Evolutionary conservation across 2,113 vertebrate genomes (phyloP).

Genomic region (Ctenomys sociabilis): DNA sequence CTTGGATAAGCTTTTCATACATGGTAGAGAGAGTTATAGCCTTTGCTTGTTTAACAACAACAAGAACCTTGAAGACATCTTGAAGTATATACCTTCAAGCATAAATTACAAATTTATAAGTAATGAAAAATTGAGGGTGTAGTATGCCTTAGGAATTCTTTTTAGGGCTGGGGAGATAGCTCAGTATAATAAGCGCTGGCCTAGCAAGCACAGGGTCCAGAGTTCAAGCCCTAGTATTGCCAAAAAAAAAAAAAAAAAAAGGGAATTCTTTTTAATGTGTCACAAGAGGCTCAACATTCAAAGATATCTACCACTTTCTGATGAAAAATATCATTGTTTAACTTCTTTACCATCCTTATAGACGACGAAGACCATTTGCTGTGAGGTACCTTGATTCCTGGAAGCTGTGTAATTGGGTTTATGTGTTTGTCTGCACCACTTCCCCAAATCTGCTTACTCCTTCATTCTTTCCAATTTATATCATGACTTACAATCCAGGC

Average conservation of each 20-base stretch:
- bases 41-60: not conserved
- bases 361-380: not conserved
- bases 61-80: not conserved
- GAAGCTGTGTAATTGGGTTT: not conserved
- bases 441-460: not conserved
- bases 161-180: not conserved
- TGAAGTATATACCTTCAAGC: not conserved
- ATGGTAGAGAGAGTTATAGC: not conserved
- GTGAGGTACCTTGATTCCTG: too few species aligned
- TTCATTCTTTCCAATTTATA: not conserved
- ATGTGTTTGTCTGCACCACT: not conserved
- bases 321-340: not conserved
- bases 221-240: too few species aligned
- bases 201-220: too few species aligned
- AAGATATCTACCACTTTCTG: not conserved
- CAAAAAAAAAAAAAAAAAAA: too few species aligned
- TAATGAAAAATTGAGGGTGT: not conserved
- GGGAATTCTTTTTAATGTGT: not conserved
- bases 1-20: not conserved
- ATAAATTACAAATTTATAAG: slow-evolving; percentile 44
- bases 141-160: not conserved
- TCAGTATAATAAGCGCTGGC: too few species aligned
- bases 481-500: not conserved
- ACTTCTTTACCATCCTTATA: not conserved
- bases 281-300: not conserved